Evolutionary conservation across 1,140 invertebrate genomes (phyloP).

Genomic region (Nasonia vitripennis): DNA sequence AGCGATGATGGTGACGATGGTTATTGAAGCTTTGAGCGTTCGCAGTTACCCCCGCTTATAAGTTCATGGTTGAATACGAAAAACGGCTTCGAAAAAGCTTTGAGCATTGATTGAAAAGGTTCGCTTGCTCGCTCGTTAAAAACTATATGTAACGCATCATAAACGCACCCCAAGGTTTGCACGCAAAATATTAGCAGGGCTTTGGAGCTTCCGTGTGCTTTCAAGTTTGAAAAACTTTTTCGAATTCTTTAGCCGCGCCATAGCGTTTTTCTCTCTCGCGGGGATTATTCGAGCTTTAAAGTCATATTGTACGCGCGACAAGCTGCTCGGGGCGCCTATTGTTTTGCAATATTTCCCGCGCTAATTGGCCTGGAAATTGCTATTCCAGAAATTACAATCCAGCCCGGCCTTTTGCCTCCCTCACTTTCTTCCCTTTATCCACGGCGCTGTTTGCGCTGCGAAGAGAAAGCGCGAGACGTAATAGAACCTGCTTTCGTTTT

Average conservation of each 20-base stretch:
- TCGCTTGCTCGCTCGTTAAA: too few species aligned
- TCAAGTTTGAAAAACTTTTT: background rate
- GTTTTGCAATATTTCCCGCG: slow-evolving; percentile 63
- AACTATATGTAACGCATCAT: too few species aligned
- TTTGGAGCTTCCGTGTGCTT: background rate
- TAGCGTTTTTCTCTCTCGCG: background rate
- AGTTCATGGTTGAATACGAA: too few species aligned
- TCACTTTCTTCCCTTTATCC: background rate
- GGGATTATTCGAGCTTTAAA: slow-evolving; percentile 2
- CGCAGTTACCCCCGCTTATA: too few species aligned
- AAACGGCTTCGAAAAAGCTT: too few species aligned
- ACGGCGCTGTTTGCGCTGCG: background rate
- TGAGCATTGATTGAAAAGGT: too few species aligned
- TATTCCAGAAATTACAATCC: slow-evolving; percentile 62
- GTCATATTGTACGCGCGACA: slow-evolving; percentile 58
- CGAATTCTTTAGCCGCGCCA: background rate
- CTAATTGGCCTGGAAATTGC: slow-evolving; percentile 65
- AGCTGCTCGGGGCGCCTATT: slow-evolving; percentile 54
- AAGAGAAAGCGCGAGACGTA: background rate
- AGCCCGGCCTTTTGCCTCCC: slow-evolving; percentile 19
- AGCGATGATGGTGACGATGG: background rate
- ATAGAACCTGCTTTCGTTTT: slow-evolving; percentile 3
- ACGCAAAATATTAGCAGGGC: background rate
- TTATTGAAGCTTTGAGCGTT: too few species aligned
- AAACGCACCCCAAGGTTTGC: too few species aligned